Percentiles rank a stretch among this genome's conserved stretches.
These are phyloP conservation scores for Metopolophium dirhodum DNA, from an alignment of 1,140 invertebrate species.

Conservation along the genomic window DNA sequence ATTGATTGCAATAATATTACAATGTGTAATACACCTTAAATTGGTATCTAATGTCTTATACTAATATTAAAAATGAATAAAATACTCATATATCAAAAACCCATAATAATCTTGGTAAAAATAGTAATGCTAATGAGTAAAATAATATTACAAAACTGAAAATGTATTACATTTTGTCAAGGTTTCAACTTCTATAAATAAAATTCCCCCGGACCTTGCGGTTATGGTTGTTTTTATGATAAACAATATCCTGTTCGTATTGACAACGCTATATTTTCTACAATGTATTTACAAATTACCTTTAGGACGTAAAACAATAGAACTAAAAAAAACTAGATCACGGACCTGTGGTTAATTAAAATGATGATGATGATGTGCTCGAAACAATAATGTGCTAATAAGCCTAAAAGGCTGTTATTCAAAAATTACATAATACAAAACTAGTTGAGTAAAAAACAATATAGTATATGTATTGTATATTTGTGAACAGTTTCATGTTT, in stretches of 20 bases:
- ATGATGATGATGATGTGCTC: neutral
- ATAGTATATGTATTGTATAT: neutral
- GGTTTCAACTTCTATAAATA: neutral
- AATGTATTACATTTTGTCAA: neutral
- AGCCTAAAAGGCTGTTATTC: neutral
- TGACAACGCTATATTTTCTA: neutral
- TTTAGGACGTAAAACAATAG: neutral
- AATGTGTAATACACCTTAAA: neutral
- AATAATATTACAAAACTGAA: neutral
- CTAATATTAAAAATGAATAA: neutral
- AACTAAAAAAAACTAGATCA: constrained; percentile 4
- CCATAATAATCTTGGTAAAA: neutral
- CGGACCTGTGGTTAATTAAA: neutral
- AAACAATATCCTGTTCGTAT: neutral
- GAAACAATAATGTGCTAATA: neutral
- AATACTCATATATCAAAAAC: neutral
- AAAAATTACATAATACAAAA: neutral
- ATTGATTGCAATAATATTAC: neutral
- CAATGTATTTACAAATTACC: neutral
- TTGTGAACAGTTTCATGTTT: neutral
- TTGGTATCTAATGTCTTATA: neutral
- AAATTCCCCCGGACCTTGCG: neutral
- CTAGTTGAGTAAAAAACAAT: neutral
- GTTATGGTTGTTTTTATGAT: neutral
- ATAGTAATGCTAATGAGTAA: neutral